Evolutionary conservation across 1,140 invertebrate genomes (phyloP).

Genomic region (Bombus pyrosoma): DNA sequence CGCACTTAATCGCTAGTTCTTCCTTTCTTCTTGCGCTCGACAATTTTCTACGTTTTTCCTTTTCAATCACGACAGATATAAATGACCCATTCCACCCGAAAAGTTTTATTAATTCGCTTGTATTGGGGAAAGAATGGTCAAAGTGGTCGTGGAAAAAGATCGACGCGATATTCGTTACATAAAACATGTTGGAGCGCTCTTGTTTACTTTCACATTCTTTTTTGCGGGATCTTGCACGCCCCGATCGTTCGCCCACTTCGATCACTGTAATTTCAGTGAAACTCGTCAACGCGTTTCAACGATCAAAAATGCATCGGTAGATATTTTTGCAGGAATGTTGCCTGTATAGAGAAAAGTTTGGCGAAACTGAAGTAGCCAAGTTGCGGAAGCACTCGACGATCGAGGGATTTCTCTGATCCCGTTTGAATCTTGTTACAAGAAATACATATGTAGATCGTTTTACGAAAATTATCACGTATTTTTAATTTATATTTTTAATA

Average conservation of each 20-base stretch:
- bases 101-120: conserved; percentile 21
- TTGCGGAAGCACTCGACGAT: not conserved
- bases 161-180: not conserved
- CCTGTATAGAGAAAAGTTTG: too few species aligned
- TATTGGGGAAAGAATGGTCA: not conserved
- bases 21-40: not conserved
- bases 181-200: conserved; percentile 1
- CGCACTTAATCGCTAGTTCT: not conserved
- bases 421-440: not conserved
- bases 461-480: not conserved
- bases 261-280: not conserved
- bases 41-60: not conserved
- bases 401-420: not conserved
- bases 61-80: not conserved
- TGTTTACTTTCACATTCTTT: conserved; percentile 49
- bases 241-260: not conserved
- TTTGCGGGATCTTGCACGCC: not conserved
- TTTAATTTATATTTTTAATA: not conserved
- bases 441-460: not conserved
- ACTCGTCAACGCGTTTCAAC: not conserved
- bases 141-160: not conserved
- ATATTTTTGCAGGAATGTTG: too few species aligned
- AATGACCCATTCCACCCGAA: not conserved
- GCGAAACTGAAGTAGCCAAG: not conserved
- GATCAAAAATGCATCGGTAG: not conserved